phyloP scores from a whole-genome alignment of 2,888 invertebrate species.

The Agriotes lineatus region DNA sequence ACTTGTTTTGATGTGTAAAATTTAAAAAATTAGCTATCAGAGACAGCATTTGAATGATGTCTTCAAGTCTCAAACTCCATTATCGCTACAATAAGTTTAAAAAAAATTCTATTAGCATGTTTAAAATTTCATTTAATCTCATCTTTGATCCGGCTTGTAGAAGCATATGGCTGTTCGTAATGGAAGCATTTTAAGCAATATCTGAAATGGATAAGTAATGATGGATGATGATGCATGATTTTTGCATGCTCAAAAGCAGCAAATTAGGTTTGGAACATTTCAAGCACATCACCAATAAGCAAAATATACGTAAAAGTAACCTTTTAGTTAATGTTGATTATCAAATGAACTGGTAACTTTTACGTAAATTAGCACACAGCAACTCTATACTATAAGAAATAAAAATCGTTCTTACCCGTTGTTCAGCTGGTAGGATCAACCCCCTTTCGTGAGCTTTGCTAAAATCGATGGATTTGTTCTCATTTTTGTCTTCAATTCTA shows the following conservation, averaged over 20 bases:
- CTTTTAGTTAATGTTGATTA: neutral
- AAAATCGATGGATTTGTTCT: slow-evolving; percentile 76
- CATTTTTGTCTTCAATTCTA: slow-evolving; percentile 72
- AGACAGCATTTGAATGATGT: too few relatives aligned
- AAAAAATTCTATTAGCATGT: too few relatives aligned
- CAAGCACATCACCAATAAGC: slow-evolving; percentile 51
- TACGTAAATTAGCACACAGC: slow-evolving; percentile 45
- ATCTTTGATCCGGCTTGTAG: too few relatives aligned
- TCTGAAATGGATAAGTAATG: slow-evolving; percentile 47
- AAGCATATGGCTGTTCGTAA: too few relatives aligned
- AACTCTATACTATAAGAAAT: slow-evolving; percentile 48
- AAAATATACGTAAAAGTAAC: slow-evolving; percentile 34
- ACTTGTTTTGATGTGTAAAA: too few relatives aligned
- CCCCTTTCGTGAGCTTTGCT: slow-evolving; percentile 89
- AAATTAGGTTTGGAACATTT: slow-evolving; percentile 37
- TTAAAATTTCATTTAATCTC: too few relatives aligned
- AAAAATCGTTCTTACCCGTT: slow-evolving; percentile 84
- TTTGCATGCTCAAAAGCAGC: slow-evolving; percentile 48
- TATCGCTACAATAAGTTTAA: too few relatives aligned
- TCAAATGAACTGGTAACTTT: slow-evolving; percentile 35
- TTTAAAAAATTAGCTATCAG: too few relatives aligned
- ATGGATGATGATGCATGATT: slow-evolving; percentile 25
- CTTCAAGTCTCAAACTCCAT: too few relatives aligned
- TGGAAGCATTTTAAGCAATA: neutral
- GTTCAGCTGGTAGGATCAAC: slow-evolving; percentile 90